Conservation (phyloP, 2,888 invertebrate genomes). For the Tethea ocularis region DNA sequence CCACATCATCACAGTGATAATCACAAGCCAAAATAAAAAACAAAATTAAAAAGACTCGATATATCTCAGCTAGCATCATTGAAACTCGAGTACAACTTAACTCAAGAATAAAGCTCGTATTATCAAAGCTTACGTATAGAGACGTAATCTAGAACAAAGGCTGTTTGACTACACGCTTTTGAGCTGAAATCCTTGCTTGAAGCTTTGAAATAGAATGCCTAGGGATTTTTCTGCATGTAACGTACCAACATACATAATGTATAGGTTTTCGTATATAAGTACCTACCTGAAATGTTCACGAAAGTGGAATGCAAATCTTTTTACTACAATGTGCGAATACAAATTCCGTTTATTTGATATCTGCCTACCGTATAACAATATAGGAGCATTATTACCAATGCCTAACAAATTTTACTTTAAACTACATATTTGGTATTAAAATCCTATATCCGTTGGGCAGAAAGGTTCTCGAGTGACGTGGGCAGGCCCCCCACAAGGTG, state of each 20-base stretch:
- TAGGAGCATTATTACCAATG: too few species aligned
- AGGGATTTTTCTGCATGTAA: slow-evolving; percentile 18
- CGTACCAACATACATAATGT: slow-evolving; percentile 6
- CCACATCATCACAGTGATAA: too few species aligned
- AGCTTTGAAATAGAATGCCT: slow-evolving; percentile 49
- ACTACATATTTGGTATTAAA: too few species aligned
- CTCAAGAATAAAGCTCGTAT: too few species aligned
- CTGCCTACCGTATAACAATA: too few species aligned
- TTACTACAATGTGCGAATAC: background rate
- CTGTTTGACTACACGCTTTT: slow-evolving; percentile 7
- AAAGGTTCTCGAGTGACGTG: too few species aligned
- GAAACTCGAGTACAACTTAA: too few species aligned
- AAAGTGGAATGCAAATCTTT: background rate
- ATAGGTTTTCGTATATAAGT: background rate
- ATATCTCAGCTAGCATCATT: too few species aligned
- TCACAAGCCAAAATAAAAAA: background rate
- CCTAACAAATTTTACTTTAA: too few species aligned
- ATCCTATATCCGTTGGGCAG: too few species aligned
- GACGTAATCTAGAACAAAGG: background rate
- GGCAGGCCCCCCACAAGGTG: too few species aligned
- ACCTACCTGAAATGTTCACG: background rate
- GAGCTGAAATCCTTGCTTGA: slow-evolving; percentile 28
- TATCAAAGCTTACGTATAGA: background rate
- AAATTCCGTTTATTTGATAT: too few species aligned
- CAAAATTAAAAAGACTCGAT: background rate